These are phyloP conservation scores for Dendrocopos noguchii DNA, from an alignment of 2,113 vertebrate genomes.

Conservation along the genomic window DNA sequence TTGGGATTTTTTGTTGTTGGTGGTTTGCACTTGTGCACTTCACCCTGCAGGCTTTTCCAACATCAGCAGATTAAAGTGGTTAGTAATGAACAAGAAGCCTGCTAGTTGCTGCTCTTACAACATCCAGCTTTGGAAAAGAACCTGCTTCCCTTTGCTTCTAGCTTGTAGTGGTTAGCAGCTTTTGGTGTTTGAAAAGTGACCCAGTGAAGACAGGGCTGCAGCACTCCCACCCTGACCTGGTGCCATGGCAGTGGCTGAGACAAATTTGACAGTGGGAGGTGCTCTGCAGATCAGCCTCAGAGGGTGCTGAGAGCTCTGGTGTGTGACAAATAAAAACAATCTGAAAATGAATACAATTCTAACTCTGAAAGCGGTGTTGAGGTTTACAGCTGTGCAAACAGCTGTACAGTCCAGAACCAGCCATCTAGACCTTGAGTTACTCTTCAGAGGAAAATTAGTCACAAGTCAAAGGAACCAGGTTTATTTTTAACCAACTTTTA, in stretches of 20 bases:
- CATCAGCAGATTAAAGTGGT: background rate
- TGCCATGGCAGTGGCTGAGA: too few species aligned
- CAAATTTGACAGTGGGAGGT: too few species aligned
- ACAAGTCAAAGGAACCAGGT: background rate
- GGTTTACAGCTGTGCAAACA: background rate
- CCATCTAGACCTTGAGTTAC: background rate
- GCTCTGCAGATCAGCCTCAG: too few species aligned
- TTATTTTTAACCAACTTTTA: slow-evolving; percentile 38
- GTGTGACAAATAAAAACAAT: background rate
- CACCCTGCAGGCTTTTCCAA: background rate
- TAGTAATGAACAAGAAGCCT: background rate
- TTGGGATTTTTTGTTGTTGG: background rate
- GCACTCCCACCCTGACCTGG: too few species aligned
- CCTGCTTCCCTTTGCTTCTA: too few species aligned
- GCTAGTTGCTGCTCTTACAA: background rate
- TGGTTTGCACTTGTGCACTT: too few species aligned
- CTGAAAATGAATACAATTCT: background rate
- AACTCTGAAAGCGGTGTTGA: background rate
- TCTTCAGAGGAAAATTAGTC: background rate
- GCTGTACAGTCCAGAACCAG: background rate
- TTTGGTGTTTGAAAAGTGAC: too few species aligned
- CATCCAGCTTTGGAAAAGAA: background rate
- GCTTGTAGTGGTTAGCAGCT: too few species aligned
- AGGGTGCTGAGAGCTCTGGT: background rate
- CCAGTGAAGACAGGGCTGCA: too few species aligned